Percentiles rank a stretch among this genome's conserved stretches.
phyloP scores from a whole-genome alignment of 2,888 invertebrate species.

The Sceliomorpha sp. region DNA sequence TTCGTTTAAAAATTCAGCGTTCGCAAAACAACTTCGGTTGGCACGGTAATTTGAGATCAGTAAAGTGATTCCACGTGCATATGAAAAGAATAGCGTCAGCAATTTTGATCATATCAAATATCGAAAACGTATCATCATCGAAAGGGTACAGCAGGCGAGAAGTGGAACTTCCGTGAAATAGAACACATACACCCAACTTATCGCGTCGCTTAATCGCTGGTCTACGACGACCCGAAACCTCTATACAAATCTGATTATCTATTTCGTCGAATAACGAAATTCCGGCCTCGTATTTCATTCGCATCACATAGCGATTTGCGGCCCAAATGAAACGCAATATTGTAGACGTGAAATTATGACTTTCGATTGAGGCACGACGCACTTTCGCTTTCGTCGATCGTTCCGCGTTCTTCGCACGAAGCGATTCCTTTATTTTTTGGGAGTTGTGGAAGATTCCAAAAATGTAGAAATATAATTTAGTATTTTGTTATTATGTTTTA shows the following conservation, averaged over 20 bases:
- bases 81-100: slow-evolving; percentile 25
- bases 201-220: slow-evolving; percentile 24
- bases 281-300: slow-evolving; percentile 11
- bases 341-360: slow-evolving; percentile 37
- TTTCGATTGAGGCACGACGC: slow-evolving; percentile 4
- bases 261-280: slow-evolving; percentile 26
- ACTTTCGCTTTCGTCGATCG: neutral
- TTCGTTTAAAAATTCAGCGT: too few relatives aligned
- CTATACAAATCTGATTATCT: slow-evolving; percentile 10
- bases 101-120: slow-evolving; percentile 19
- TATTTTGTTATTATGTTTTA: too few relatives aligned
- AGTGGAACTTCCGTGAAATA: slow-evolving; percentile 38
- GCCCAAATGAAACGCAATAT: slow-evolving; percentile 35
- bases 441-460: too few relatives aligned
- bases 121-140: slow-evolving; percentile 8
- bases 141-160: slow-evolving; percentile 1
- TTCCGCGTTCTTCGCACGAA: too few relatives aligned
- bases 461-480: too few relatives aligned
- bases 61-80: neutral
- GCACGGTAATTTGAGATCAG: neutral
- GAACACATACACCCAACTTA: slow-evolving; percentile 22
- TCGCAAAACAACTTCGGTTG: too few relatives aligned
- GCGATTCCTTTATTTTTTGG: too few relatives aligned
- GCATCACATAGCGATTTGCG: slow-evolving; percentile 15
- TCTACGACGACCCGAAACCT: slow-evolving; percentile 20